Evolutionary conservation across 2,888 invertebrate genomes (phyloP).

Genomic region (Hyposoter dolosus): DNA sequence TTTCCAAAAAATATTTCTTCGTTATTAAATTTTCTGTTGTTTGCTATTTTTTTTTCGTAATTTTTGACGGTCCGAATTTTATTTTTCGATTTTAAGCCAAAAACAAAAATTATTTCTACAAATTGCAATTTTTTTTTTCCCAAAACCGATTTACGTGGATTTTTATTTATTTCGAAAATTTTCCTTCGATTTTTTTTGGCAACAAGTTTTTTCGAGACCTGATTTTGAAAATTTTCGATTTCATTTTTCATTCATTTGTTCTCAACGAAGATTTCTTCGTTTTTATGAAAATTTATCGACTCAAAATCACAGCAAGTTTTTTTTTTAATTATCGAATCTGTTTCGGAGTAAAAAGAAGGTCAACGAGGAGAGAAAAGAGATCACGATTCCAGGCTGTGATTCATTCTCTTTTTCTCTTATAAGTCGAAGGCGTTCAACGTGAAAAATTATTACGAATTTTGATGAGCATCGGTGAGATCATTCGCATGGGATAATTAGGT

Average conservation of each 20-base stretch:
- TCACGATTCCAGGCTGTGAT: background rate
- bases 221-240: background rate
- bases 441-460: conserved; percentile 27
- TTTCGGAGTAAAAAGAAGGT: background rate
- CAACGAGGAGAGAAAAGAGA: background rate
- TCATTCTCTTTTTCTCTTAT: background rate
- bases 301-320: background rate
- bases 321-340: background rate
- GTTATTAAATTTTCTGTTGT: background rate
- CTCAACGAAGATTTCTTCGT: background rate
- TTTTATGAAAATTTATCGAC: background rate
- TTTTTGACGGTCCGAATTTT: background rate
- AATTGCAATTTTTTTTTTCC: background rate
- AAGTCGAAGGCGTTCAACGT: background rate
- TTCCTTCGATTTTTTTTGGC: background rate
- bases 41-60: background rate
- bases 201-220: background rate
- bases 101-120: background rate
- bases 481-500: conserved; percentile 16
- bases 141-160: background rate
- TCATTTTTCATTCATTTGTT: background rate
- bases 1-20: background rate
- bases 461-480: conserved; percentile 56
- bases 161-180: no score
- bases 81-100: background rate